Evolutionary conservation across 1,140 invertebrate species (phyloP).

Genomic region (Ptiloglossa arizonensis): DNA sequence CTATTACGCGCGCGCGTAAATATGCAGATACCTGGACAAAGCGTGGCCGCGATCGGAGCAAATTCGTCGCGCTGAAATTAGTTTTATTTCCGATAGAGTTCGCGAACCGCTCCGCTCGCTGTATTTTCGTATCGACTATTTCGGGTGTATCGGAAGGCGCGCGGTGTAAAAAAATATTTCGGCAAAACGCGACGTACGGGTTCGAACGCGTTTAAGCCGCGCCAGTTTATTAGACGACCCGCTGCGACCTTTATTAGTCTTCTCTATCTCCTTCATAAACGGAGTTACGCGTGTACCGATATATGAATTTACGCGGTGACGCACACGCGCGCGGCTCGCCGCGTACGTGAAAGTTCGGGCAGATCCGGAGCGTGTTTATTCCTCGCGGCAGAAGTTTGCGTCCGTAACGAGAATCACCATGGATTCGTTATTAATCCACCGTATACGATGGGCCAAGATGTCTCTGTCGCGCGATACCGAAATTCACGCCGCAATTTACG

Average conservation of each 20-base stretch:
- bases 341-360: slow-evolving; percentile 25
- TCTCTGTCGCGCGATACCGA: slow-evolving; percentile 29
- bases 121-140: too few species aligned
- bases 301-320: slow-evolving; percentile 21
- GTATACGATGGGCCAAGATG: slow-evolving; percentile 19
- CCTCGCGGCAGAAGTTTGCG: slow-evolving; percentile 21
- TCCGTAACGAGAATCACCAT: slow-evolving; percentile 39
- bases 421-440: slow-evolving; percentile 49
- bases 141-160: too few species aligned
- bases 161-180: too few species aligned
- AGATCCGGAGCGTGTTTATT: slow-evolving; percentile 38
- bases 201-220: slow-evolving; percentile 52
- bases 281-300: slow-evolving; percentile 33
- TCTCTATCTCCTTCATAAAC: slow-evolving; percentile 62
- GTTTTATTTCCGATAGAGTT: too few species aligned
- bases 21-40: too few species aligned
- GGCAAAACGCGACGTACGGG: slow-evolving; percentile 12
- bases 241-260: slow-evolving; percentile 74
- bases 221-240: slow-evolving; percentile 72
- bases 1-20: too few species aligned
- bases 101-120: too few species aligned
- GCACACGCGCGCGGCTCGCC: background rate
- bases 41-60: too few species aligned
- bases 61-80: too few species aligned
- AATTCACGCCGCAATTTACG: slow-evolving; percentile 38